Percentiles rank a stretch among this genome's conserved stretches.
Evolutionary conservation across 1,140 invertebrate species (phyloP).

Genomic region (Aphis craccivora): DNA sequence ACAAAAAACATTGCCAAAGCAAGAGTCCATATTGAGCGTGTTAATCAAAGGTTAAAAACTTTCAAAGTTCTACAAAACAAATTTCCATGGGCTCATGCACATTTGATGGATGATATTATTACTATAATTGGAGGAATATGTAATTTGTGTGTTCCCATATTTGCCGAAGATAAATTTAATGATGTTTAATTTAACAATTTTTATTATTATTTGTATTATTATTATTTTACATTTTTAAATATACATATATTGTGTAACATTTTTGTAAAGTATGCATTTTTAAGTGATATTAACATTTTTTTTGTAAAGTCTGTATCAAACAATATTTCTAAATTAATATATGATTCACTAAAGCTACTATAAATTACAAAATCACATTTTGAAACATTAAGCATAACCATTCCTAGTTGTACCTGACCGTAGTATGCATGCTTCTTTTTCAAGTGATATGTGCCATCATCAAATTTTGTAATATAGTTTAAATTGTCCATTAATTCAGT

Average conservation of each 20-base stretch:
- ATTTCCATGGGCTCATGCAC: not conserved
- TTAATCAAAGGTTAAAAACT: slow-evolving; percentile 24
- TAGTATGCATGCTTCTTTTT: not conserved
- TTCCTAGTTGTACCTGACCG: not conserved
- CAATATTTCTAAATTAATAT: not conserved
- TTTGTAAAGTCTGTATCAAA: not conserved
- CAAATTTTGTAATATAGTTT: not conserved
- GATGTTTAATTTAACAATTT: not conserved
- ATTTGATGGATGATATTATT: not conserved
- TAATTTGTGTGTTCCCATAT: not conserved
- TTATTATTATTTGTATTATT: not conserved
- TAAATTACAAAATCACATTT: not conserved
- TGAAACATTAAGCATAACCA: not conserved
- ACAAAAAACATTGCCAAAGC: slow-evolving; percentile 13
- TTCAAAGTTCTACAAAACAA: not conserved
- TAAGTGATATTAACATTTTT: not conserved
- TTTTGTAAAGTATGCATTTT: slow-evolving; percentile 1
- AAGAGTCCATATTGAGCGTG: not conserved
- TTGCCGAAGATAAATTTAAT: not conserved
- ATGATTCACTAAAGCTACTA: not conserved
- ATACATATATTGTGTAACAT: not conserved
- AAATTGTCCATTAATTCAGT: not conserved
- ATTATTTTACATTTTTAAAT: not conserved
- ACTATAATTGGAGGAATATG: not conserved
- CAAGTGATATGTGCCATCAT: not conserved